Percentiles rank a stretch among this genome's conserved stretches.
These are phyloP conservation scores for Trichechus manatus DNA, from an alignment of 2,113 vertebrate genomes.

Conservation along the genomic window DNA sequence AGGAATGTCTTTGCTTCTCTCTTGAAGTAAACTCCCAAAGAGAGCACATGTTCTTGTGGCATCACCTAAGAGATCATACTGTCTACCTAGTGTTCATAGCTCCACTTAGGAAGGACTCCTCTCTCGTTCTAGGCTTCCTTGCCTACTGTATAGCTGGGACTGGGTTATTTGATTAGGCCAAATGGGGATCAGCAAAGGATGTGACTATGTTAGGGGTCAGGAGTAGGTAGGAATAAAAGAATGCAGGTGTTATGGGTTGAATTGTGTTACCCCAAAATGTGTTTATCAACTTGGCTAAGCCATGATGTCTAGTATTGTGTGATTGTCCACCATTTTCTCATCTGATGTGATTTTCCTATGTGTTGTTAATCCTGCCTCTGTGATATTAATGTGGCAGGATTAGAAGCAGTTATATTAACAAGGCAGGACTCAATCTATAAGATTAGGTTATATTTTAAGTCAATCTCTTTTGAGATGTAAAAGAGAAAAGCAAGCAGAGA, in stretches of 20 bases:
- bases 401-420: too few relatives aligned
- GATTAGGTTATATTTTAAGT: too few relatives aligned
- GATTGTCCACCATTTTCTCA: too few relatives aligned
- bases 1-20: slow-evolving; percentile 24
- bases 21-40: neutral
- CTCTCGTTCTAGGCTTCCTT: neutral
- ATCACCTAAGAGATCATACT: neutral
- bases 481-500: too few relatives aligned
- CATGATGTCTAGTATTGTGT: too few relatives aligned
- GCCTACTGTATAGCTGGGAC: neutral
- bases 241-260: neutral
- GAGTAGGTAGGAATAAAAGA: neutral
- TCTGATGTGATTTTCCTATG: too few relatives aligned
- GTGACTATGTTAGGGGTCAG: neutral
- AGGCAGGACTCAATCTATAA: too few relatives aligned
- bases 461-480: too few relatives aligned
- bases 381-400: too few relatives aligned
- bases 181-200: neutral
- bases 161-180: neutral
- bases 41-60: neutral
- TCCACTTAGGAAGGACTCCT: neutral
- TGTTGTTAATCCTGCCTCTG: too few relatives aligned
- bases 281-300: too few relatives aligned
- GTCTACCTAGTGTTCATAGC: neutral
- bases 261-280: too few relatives aligned